Conservation (phyloP, 2,113 vertebrate species). For the Tachysurus vachellii region DNA sequence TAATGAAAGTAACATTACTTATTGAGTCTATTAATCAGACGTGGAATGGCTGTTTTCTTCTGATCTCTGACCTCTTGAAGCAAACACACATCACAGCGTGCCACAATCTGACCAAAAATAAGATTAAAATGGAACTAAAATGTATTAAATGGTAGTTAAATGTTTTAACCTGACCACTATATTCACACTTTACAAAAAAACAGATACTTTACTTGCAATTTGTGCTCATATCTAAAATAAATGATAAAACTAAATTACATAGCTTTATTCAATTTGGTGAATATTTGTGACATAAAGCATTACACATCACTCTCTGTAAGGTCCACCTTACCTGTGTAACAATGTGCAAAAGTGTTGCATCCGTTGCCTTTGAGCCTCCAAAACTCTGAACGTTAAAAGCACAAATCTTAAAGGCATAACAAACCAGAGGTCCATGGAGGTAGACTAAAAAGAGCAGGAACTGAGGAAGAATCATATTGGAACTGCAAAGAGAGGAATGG, state of each 20-base stretch:
- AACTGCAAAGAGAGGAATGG: neutral
- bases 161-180: neutral
- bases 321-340: conserved; percentile 62
- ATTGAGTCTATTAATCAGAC: conserved; percentile 59
- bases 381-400: conserved; percentile 74
- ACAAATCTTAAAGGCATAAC: conserved; percentile 63
- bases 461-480: conserved; percentile 41
- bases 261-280: neutral
- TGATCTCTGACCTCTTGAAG: conserved; percentile 76
- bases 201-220: neutral
- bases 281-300: neutral
- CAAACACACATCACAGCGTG: conserved; percentile 72
- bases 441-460: conserved; percentile 52
- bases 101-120: conserved; percentile 66
- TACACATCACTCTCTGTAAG: neutral
- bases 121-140: neutral
- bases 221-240: neutral
- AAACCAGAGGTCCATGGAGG: conserved; percentile 9
- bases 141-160: neutral
- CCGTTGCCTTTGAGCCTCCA: conserved; percentile 70
- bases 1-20: conserved; percentile 54
- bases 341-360: conserved; percentile 60
- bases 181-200: neutral
- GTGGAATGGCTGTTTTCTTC: conserved; percentile 60
- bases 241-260: neutral